Evolutionary conservation across 1,140 invertebrate genomes (phyloP), one percentile per base, ranked within the genome.

Genomic region (Cheumatopsyche charites): DNA sequence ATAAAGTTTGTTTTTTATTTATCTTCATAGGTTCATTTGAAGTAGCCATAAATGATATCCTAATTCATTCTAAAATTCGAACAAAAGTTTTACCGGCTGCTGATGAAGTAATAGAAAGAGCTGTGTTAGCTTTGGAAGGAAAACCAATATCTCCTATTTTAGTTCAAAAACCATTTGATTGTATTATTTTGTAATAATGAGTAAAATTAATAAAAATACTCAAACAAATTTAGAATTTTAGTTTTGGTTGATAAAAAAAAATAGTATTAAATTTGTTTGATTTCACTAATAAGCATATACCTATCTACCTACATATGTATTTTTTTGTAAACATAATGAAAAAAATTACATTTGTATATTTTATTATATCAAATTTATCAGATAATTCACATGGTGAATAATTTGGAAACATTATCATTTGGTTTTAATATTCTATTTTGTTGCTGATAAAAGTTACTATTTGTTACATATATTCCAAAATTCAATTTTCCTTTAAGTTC

Each of bases 391-490:
- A n/a, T n/a, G n/a, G n/a, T n/a, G n/a, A 26, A 5, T 71, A 49
- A 45, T 71, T 21, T 26, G 12, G 23, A 47, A 23, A 66, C 58
- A 15, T 42, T 13, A 26, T 75, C 71, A 19, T 49, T 67, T 25
- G 62, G 62, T 43, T n/a, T 43, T 43, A 75, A 36, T 42, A 63
- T 55, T 13, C 36, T 41, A n/a, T 15, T 29, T 62, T 67, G 55
- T 21, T 70, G 42, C 25, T 12, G 43, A 26, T 45, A 26, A 12
- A 43, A 29, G 15, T 45, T 23, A 67, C 62, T 65, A 70, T 83
- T 82, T 36, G 77, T 82, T 19, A 92, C 80, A 78, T 94, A 94
- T 68, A 94, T 88, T 25, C 93, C 93, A 80, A 94, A 94, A 67
- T 83, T 83, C 69, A 93, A 82, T 86, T 92, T 93, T 15, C 92